Evolutionary conservation across 2,888 invertebrate species (phyloP).

Genomic region (Tricholauxania praeusta): DNA sequence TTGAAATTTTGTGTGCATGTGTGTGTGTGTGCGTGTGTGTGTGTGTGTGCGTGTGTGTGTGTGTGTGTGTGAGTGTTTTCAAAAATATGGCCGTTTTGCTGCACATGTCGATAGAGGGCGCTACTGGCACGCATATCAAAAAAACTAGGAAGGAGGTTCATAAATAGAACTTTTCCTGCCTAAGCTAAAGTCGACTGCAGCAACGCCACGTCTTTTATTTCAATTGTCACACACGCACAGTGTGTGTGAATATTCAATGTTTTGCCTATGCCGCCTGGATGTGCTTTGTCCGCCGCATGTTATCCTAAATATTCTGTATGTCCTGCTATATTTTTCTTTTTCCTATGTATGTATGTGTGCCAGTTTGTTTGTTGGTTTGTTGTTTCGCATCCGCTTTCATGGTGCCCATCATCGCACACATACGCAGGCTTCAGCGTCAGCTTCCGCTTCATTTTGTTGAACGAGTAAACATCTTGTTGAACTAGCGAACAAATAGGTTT

Average conservation of each 20-base stretch:
- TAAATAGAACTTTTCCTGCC: not conserved
- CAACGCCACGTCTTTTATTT: too few relatives aligned
- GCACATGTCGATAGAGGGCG: slow-evolving; percentile 17
- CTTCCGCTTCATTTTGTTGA: slow-evolving; percentile 62
- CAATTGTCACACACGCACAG: not conserved
- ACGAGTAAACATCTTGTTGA: slow-evolving; percentile 65
- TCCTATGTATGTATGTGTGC: not conserved
- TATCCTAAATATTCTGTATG: slow-evolving; percentile 59
- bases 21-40: not conserved
- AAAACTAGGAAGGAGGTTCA: not conserved
- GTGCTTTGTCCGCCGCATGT: slow-evolving; percentile 57
- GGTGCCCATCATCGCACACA: not conserved
- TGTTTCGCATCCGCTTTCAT: slow-evolving; percentile 15
- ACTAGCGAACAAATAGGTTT: slow-evolving; percentile 66
- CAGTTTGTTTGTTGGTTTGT: not conserved
- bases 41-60: not conserved
- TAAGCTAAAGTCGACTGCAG: not conserved
- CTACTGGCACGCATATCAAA: not conserved
- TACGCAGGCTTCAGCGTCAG: slow-evolving; percentile 21
- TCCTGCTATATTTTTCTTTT: slow-evolving; percentile 26
- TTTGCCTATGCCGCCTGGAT: slow-evolving; percentile 3
- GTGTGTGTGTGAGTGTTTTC: slow-evolving; percentile 10
- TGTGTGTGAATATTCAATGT: not conserved
- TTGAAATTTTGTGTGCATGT: not conserved
- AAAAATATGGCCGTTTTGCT: slow-evolving; percentile 26